phyloP scores from a whole-genome alignment of 2,888 invertebrate species.

The Oscheius myriophilus region DNA sequence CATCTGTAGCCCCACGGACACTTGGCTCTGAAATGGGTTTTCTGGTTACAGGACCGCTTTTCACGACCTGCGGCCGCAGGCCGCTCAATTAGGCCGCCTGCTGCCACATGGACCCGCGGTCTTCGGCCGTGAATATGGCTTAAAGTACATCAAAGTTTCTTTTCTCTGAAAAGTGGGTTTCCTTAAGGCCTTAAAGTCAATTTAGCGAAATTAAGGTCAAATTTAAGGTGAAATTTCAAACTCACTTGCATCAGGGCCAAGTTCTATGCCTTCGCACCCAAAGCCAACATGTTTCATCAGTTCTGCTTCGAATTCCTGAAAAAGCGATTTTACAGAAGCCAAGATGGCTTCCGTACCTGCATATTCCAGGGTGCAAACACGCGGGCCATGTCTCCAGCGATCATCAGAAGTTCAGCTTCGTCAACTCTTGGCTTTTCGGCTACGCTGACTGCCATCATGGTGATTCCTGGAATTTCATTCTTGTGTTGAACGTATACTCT shows the following conservation, averaged over 20 bases:
- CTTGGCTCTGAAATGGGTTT: constrained; percentile 59
- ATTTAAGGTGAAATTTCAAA: no score
- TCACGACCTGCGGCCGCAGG: no score
- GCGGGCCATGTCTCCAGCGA: constrained; percentile 54
- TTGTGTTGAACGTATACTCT: no score
- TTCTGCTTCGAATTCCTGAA: constrained; percentile 62
- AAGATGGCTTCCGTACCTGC: constrained; percentile 29
- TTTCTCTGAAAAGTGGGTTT: no score
- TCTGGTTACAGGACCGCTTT: no score
- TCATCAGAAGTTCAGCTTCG: constrained; percentile 60
- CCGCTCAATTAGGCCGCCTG: no score
- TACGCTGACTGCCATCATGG: constrained; percentile 63
- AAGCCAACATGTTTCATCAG: constrained; percentile 67
- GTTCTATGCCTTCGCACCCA: constrained; percentile 63
- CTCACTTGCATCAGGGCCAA: constrained; percentile 61
- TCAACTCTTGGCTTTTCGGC: constrained; percentile 59
- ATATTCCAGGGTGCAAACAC: constrained; percentile 65
- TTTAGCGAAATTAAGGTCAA: no score
- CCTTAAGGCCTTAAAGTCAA: no score
- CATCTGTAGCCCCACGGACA: constrained; percentile 66
- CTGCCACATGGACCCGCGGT: not conserved
- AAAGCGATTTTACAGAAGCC: not conserved
- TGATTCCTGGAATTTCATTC: constrained; percentile 50
- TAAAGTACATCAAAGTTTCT: no score
- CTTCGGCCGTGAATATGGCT: no score